Base-by-base conservation (phyloP, 2,113 vertebrate species). In the Ptilorrhoa leucosticta region DNA sequence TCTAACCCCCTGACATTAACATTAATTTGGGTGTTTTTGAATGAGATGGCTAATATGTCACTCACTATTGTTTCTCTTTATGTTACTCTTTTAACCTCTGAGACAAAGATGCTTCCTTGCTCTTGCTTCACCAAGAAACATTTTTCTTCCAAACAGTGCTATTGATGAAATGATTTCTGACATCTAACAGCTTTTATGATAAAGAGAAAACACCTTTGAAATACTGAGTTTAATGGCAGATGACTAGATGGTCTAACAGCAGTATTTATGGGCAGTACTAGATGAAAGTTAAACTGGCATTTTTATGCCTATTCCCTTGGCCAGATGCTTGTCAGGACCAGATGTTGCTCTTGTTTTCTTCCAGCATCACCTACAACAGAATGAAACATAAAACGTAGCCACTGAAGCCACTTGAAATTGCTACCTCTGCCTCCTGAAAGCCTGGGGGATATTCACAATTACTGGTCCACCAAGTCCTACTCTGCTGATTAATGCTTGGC, bases 271-370 rank as follows among this genome's bases (percentile, higher is more conserved):
- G 33, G 56, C 42, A 71, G 31, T 6, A 57, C 6, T n/a, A 95
- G 80, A 92, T 90, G 80, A 94, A 95, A 96, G 80, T 73, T 87
- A 78, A 86, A 77, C 68, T 78, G 83, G 86, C 76, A 92, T 89
- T 96, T 95, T 97, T 90, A 96, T 86, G 60, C 91, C 94, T 90
- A 40, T 82, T 76, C 17, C 17, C 33, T 76, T 87, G 50, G 26
- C 65, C 90, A 80, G 88, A 71, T 95, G 65, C 54, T 88, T 90
- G 93, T 75, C 58, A 57, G 84, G 44, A 83, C 80, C 83, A 96
- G 83, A 94, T 89, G 93, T 94, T 91, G 75, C 14, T 93, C 87
- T 90, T 96, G 87, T 89, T 91, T 95, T 94, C 85, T 94, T 89
- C 89, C 71, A 85, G 68, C 51, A 76, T 90, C 92, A 86, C 90